Evolutionary conservation across 2,113 vertebrate species (phyloP).

Genomic region (Eudyptes chrysolophus): DNA sequence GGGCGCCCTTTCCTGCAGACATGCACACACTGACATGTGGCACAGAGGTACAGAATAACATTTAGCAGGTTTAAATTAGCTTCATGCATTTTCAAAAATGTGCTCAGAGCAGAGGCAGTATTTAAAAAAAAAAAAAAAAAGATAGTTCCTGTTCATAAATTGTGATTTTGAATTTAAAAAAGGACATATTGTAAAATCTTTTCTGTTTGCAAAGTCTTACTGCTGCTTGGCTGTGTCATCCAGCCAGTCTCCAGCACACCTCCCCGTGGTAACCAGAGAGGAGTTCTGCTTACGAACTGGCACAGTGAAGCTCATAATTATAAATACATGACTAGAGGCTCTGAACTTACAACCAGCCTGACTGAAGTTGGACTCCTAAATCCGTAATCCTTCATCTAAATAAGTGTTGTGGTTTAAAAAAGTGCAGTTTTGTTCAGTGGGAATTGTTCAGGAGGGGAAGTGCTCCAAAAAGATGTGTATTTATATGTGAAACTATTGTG

Average conservation of each 20-base stretch:
- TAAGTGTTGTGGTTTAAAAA: background rate
- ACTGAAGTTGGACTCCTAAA: background rate
- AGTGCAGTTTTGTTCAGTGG: background rate
- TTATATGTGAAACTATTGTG: background rate
- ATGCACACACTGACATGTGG: background rate
- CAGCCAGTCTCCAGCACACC: background rate
- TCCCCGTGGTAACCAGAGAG: background rate
- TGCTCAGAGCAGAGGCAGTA: background rate
- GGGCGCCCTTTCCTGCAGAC: background rate
- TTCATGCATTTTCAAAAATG: fast-evolving
- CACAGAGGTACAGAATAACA: background rate
- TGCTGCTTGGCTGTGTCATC: background rate
- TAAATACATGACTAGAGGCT: background rate
- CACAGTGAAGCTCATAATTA: background rate
- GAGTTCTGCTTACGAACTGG: background rate
- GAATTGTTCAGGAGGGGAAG: background rate
- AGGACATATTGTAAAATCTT: background rate
- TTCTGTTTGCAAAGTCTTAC: background rate
- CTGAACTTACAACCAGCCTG: background rate
- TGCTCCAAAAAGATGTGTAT: background rate
- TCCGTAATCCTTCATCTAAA: background rate
- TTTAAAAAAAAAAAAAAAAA: background rate
- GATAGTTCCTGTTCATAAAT: background rate
- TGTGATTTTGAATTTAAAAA: background rate
- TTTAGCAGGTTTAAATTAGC: background rate